phyloP scores from a whole-genome alignment of 2,888 invertebrate genomes.

The Drosophila sordidula region DNA sequence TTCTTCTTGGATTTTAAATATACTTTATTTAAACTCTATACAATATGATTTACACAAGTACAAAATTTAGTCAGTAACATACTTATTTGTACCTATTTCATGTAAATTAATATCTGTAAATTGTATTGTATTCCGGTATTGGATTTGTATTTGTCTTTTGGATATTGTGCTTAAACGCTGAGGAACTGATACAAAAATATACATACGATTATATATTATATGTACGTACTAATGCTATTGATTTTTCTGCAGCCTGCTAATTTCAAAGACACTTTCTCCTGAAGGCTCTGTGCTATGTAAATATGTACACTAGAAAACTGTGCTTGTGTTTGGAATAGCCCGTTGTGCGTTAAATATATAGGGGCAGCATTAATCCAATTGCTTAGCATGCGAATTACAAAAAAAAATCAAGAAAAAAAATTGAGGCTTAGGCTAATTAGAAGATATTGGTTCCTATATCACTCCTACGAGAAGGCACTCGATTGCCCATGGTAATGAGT shows the following conservation, averaged over 20 bases:
- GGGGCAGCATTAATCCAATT: constrained; percentile 17
- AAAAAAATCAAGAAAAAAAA: constrained; percentile 22
- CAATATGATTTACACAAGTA: constrained; percentile 59
- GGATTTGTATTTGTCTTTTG: constrained; percentile 11
- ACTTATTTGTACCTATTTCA: constrained; percentile 30
- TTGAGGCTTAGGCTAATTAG: constrained; percentile 53
- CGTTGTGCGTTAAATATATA: constrained; percentile 13
- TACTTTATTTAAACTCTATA: constrained; percentile 54
- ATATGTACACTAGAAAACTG: constrained; percentile 40
- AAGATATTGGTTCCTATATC: constrained; percentile 27
- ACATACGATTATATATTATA: constrained; percentile 14
- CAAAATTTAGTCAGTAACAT: constrained; percentile 46
- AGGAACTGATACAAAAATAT: constrained; percentile 42
- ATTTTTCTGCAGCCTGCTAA: not conserved
- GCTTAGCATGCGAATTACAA: constrained; percentile 27
- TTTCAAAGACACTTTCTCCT: constrained; percentile 5
- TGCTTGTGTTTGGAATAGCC: constrained; percentile 14
- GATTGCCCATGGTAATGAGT: constrained; percentile 21
- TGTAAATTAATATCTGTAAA: constrained; percentile 41
- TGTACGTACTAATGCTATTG: constrained; percentile 24
- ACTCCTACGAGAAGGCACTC: constrained; percentile 54
- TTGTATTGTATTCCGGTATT: constrained; percentile 18
- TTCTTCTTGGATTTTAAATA: constrained; percentile 11
- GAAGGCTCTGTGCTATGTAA: not conserved
- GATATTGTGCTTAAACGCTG: constrained; percentile 40